phyloP scores from a whole-genome alignment of 2,113 vertebrate genomes.

The Cygnus buccinator region DNA sequence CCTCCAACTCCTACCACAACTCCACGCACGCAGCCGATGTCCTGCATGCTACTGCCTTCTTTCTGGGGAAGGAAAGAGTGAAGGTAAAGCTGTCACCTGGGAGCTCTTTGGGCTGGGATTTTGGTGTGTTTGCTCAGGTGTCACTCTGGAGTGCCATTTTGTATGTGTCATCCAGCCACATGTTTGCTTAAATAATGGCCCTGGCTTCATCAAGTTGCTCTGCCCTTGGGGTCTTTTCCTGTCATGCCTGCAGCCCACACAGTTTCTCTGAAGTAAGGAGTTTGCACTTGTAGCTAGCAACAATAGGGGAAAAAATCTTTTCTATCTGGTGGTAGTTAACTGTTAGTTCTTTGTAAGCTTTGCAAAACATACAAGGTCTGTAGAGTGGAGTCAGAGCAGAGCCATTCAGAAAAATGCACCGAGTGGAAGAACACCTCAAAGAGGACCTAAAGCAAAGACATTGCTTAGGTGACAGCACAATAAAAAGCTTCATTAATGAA shows the following conservation, averaged over 20 bases:
- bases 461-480: neutral
- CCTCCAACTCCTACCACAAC: constrained; percentile 96
- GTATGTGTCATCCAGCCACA: neutral
- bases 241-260: neutral
- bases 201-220: neutral
- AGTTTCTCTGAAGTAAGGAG: neutral
- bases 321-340: neutral
- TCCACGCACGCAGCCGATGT: constrained; percentile 94
- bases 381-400: neutral
- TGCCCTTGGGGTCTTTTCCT: neutral
- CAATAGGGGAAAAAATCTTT: neutral
- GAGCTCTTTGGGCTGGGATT: neutral
- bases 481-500: neutral
- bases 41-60: constrained; percentile 93
- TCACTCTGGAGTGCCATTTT: neutral
- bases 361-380: neutral
- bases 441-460: neutral
- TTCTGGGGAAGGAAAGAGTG: constrained; percentile 90
- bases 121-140: neutral
- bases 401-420: neutral
- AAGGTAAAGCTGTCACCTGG: constrained; percentile 81
- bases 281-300: neutral
- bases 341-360: neutral
- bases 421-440: neutral
- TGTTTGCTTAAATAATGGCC: neutral